phyloP scores from a whole-genome alignment of 2,888 invertebrate genomes.

The Zaprionus lineosus region DNA sequence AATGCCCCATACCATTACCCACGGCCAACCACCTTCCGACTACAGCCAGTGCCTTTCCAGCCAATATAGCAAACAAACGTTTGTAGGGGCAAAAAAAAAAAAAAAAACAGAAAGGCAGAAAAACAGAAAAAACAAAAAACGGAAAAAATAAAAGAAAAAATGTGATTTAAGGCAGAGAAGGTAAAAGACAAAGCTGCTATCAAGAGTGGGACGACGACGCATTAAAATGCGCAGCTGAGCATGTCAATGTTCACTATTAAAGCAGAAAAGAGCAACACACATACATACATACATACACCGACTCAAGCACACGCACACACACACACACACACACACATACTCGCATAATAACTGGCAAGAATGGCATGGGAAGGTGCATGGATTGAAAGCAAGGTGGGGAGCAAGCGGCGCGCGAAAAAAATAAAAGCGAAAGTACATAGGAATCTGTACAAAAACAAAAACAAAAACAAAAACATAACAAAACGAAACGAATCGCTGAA shows the following conservation, averaged over 20 bases:
- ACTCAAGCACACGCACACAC: not conserved
- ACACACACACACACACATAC: conserved; percentile 3
- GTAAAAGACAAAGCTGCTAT: conserved; percentile 27
- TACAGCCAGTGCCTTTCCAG: conserved; percentile 6
- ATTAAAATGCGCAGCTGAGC: conserved; percentile 72
- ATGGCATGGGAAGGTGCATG: conserved; percentile 45
- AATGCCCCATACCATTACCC: not conserved
- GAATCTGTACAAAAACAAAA: conserved; percentile 57
- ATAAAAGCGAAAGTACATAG: conserved; percentile 73
- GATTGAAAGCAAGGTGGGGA: not conserved
- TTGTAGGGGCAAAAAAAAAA: conserved; percentile 28
- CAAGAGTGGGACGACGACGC: conserved; percentile 41
- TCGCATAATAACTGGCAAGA: conserved; percentile 40
- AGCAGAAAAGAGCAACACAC: conserved; percentile 48
- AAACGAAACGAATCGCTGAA: conserved; percentile 45
- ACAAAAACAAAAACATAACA: conserved; percentile 24
- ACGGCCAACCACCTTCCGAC: not conserved
- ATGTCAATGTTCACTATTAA: conserved; percentile 74
- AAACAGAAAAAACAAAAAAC: no score
- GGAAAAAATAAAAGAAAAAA: conserved; percentile 35
- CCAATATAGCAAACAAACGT: conserved; percentile 51
- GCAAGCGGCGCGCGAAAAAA: conserved; percentile 24
- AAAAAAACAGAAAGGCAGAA: no score
- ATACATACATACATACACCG: conserved; percentile 13
- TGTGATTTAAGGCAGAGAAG: conserved; percentile 49